Percentiles rank a stretch among this genome's conserved stretches.
These are phyloP conservation scores for Trogon surrucura DNA, from an alignment of 2,113 vertebrate genomes.

Conservation along the genomic window DNA sequence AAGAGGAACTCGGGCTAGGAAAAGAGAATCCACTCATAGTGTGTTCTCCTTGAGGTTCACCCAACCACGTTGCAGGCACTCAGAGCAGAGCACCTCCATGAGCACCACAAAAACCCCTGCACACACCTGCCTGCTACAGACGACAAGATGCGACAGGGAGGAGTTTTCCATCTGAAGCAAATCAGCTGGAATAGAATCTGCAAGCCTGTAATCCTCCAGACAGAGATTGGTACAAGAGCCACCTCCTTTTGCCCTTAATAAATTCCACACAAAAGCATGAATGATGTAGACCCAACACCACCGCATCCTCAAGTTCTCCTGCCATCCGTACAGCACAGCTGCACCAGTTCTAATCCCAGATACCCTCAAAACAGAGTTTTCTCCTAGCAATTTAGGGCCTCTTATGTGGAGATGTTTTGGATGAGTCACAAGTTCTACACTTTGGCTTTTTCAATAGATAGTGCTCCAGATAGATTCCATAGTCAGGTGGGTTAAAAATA, in stretches of 20 bases:
- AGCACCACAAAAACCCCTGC: not conserved
- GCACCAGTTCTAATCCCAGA: not conserved
- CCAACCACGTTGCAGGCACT: accelerated
- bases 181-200: not conserved
- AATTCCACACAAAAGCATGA: not conserved
- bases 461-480: not conserved
- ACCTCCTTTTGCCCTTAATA: not conserved
- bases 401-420: not conserved
- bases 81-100: not conserved
- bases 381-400: not conserved
- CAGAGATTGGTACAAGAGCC: not conserved
- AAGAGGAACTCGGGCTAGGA: not conserved
- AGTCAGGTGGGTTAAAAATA: not conserved
- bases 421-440: not conserved
- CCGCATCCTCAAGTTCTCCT: not conserved
- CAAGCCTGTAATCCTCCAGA: not conserved
- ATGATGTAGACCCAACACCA: not conserved
- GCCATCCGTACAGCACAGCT: not conserved
- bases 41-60: not conserved
- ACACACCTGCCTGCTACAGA: not conserved
- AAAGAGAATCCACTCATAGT: not conserved
- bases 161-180: not conserved
- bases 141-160: not conserved
- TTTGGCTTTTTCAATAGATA: not conserved
- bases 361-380: not conserved